Evolutionary conservation across 2,888 invertebrate species (phyloP).

Genomic region (Tyria jacobaeae): DNA sequence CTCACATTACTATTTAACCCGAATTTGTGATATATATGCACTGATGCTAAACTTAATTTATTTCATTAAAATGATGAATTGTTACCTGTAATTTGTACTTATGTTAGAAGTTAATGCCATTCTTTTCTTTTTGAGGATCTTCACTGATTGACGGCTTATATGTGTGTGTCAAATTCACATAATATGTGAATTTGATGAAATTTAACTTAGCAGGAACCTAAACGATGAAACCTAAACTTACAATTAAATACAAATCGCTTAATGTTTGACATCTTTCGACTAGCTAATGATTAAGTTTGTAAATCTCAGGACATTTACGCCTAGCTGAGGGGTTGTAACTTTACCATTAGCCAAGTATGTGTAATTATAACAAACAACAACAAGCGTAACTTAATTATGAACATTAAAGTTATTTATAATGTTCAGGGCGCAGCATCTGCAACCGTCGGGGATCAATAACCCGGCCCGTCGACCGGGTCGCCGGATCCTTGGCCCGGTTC

Average conservation of each 20-base stretch:
- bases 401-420: constrained; percentile 30
- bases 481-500: constrained; percentile 75
- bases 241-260: no score
- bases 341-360: constrained; percentile 20
- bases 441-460: constrained; percentile 66
- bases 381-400: constrained; percentile 27
- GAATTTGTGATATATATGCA: constrained; percentile 4
- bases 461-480: constrained; percentile 60
- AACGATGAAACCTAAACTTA: background rate
- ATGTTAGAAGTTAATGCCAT: background rate
- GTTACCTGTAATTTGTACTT: no score
- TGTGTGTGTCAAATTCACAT: background rate
- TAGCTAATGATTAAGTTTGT: constrained; percentile 16
- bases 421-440: constrained; percentile 52
- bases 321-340: constrained; percentile 18
- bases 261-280: constrained; percentile 7
- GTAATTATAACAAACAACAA: constrained; percentile 18
- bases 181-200: background rate
- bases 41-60: background rate
- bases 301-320: constrained; percentile 8
- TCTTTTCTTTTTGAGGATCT: background rate
- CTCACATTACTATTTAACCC: background rate
- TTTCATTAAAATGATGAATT: background rate
- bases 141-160: background rate
- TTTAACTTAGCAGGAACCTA: background rate